Conservation (phyloP, 2,797 vertebrate species). For the Eidolon dupreanum region DNA sequence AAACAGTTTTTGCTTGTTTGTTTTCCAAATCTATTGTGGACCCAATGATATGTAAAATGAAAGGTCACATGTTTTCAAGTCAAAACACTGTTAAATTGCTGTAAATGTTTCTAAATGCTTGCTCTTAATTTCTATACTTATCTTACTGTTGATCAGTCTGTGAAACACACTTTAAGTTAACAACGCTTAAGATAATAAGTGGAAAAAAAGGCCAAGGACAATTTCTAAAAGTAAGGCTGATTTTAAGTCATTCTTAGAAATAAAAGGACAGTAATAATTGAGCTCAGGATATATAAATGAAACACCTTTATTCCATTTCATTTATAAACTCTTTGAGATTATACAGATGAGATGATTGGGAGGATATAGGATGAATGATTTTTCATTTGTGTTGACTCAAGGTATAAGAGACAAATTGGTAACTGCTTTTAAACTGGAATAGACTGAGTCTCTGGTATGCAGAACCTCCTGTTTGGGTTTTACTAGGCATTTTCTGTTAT, state of each 20-base stretch:
- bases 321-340: slow-evolving; percentile 16
- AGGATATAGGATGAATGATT: not conserved
- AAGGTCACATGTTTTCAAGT: not conserved
- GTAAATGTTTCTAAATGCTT: not conserved
- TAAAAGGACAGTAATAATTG: not conserved
- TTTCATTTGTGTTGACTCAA: slow-evolving; percentile 18
- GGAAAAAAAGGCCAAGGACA: not conserved
- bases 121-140: not conserved
- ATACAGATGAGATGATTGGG: not conserved
- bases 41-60: slow-evolving; percentile 26
- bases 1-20: not conserved
- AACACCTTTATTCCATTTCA: slow-evolving; percentile 23
- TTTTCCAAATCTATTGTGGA: slow-evolving; percentile 8
- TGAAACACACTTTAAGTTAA: not conserved
- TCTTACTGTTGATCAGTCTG: not conserved
- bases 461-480: not conserved
- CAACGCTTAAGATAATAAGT: not conserved
- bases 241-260: slow-evolving; percentile 48
- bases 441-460: not conserved
- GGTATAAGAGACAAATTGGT: not conserved
- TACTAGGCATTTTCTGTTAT: not conserved
- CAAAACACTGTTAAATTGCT: not conserved
- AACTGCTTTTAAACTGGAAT: not conserved
- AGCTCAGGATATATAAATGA: not conserved
- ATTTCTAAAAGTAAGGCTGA: slow-evolving; percentile 40